A percentile compares a stretch with the other conserved stretches of the same genome.
Evolutionary conservation across 2,888 invertebrate genomes (phyloP).

Genomic region (Acheta domesticus): DNA sequence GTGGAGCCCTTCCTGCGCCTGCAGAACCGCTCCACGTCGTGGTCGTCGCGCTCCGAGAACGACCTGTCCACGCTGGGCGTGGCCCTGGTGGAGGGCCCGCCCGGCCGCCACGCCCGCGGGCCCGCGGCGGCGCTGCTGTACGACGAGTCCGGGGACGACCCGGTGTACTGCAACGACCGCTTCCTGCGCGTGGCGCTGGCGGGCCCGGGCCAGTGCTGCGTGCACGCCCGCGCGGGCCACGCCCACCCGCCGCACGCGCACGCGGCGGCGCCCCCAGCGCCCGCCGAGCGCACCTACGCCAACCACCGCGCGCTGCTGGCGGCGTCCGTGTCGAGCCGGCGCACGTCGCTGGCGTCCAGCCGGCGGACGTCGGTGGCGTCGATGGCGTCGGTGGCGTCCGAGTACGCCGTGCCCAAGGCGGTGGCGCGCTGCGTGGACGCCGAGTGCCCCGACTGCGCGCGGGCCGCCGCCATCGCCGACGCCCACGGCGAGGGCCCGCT

Average conservation of each 20-base stretch:
- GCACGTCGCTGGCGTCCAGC: neutral
- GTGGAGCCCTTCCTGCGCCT: constrained; percentile 36
- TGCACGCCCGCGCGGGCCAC: neutral
- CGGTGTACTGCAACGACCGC: constrained; percentile 28
- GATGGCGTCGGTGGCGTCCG: neutral
- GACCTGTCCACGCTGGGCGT: constrained; percentile 26
- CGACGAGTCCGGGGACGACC: constrained; percentile 20
- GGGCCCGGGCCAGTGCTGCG: neutral
- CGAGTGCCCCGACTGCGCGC: constrained; percentile 2
- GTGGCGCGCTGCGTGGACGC: neutral
- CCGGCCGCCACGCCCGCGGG: neutral
- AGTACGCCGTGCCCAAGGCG: constrained; percentile 21
- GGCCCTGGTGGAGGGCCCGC: neutral
- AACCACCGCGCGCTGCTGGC: constrained; percentile 5
- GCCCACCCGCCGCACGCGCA: neutral
- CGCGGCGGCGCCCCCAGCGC: neutral
- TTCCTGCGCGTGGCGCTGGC: constrained; percentile 19
- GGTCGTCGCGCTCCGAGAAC: constrained; percentile 33
- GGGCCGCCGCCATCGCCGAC: constrained; percentile 22
- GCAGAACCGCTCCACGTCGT: constrained; percentile 34
- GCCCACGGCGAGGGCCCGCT: constrained; percentile 19
- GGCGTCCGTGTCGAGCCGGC: constrained; percentile 7
- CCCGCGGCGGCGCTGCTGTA: constrained; percentile 19
- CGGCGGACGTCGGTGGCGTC: neutral
- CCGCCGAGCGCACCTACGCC: neutral